phyloP scores from a whole-genome alignment of 1,140 invertebrate genomes.

The Anoplophora glabripennis region DNA sequence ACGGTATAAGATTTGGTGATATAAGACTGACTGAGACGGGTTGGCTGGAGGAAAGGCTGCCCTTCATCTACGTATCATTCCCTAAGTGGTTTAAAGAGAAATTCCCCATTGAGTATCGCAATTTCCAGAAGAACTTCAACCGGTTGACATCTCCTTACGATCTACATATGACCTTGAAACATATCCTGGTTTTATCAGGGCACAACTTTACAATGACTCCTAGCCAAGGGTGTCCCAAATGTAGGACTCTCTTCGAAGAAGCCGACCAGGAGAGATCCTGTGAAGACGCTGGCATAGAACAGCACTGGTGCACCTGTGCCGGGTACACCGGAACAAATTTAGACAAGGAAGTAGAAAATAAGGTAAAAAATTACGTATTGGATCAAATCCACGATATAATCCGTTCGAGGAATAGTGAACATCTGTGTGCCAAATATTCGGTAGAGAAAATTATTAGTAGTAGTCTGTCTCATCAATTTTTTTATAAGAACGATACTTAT shows the following conservation, averaged over 20 bases:
- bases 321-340: slow-evolving; percentile 48
- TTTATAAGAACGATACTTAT: slow-evolving; percentile 29
- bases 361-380: slow-evolving; percentile 53
- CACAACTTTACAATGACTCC: slow-evolving; percentile 46
- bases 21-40: slow-evolving; percentile 69
- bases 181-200: slow-evolving; percentile 49
- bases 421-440: slow-evolving; percentile 49
- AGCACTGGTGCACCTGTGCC: slow-evolving; percentile 78
- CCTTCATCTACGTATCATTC: slow-evolving; percentile 70
- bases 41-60: slow-evolving; percentile 80
- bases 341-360: slow-evolving; percentile 45
- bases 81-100: slow-evolving; percentile 63
- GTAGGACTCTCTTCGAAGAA: slow-evolving; percentile 64
- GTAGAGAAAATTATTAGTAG: slow-evolving; percentile 23
- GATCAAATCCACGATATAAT: slow-evolving; percentile 41
- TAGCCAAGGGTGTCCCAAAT: slow-evolving; percentile 59
- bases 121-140: slow-evolving; percentile 62
- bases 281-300: slow-evolving; percentile 63
- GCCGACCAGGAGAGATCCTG: slow-evolving; percentile 68
- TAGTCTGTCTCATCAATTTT: slow-evolving; percentile 21
- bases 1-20: slow-evolving; percentile 78
- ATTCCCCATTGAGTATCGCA: slow-evolving; percentile 56
- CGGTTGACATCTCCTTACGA: slow-evolving; percentile 72
- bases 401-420: slow-evolving; percentile 42
- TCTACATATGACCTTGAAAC: slow-evolving; percentile 61